phyloP scores from a whole-genome alignment of 2,797 vertebrate genomes.

The Psittacula echo region DNA sequence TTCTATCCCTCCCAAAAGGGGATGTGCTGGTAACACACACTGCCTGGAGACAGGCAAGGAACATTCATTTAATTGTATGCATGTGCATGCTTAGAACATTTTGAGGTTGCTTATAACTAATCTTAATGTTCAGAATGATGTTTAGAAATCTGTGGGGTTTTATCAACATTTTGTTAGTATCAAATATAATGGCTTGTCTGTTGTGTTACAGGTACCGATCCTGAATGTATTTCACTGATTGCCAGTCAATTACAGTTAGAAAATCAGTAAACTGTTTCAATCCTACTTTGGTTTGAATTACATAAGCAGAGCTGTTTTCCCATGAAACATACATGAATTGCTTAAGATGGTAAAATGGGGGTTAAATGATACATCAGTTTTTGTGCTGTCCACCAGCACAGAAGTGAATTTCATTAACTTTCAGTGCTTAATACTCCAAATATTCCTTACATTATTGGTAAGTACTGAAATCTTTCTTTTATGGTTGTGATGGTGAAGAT shows the following conservation, averaged over 20 bases:
- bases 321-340: not conserved
- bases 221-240: not conserved
- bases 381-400: not conserved
- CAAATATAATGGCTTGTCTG: not conserved
- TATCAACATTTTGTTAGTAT: not conserved
- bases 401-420: not conserved
- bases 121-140: not conserved
- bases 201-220: not conserved
- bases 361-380: not conserved
- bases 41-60: not conserved
- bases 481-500: not conserved
- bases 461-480: not conserved
- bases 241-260: not conserved
- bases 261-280: not conserved
- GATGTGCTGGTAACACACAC: not conserved
- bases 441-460: not conserved
- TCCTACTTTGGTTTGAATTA: not conserved
- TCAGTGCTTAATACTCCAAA: not conserved
- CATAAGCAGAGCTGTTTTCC: not conserved
- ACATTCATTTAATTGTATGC: not conserved
- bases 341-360: not conserved
- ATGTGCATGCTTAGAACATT: not conserved
- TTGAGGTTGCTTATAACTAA: not conserved
- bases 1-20: accelerated
- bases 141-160: not conserved